Evolutionary conservation across 2,113 vertebrate genomes (phyloP).

Genomic region (Dasyurus viverrinus): DNA sequence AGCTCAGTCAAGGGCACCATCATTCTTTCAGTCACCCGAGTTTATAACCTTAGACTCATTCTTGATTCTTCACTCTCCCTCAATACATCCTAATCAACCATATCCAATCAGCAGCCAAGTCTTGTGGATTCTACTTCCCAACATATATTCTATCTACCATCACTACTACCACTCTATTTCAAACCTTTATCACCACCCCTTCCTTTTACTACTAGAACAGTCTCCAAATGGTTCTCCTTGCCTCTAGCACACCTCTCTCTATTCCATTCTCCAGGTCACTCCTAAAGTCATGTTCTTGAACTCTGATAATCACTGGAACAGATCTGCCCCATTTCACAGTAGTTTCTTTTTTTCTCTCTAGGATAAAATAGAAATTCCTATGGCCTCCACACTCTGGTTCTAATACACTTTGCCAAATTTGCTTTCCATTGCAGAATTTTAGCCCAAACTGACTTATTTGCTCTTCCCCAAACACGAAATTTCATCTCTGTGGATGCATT

Average conservation of each 20-base stretch:
- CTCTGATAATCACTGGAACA: background rate
- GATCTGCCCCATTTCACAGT: background rate
- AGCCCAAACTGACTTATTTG: background rate
- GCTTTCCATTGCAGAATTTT: background rate
- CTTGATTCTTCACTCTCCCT: background rate
- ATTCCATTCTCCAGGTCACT: background rate
- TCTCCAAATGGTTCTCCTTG: background rate
- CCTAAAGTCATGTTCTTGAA: background rate
- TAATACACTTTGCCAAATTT: background rate
- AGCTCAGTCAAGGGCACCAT: background rate
- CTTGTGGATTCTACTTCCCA: background rate
- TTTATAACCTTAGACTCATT: background rate
- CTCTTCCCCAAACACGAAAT: background rate
- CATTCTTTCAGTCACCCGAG: background rate
- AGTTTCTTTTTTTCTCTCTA: background rate
- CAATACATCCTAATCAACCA: background rate
- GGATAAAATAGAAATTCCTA: background rate
- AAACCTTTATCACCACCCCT: background rate
- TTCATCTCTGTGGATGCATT: too few relatives aligned
- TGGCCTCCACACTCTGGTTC: background rate
- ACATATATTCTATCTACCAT: background rate
- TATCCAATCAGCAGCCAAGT: background rate
- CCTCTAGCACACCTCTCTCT: background rate
- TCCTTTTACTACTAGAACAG: background rate
- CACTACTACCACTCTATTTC: background rate